These are phyloP conservation scores for Timema cristinae DNA, from an alignment of 2,888 invertebrate genomes.

Conservation along the genomic window DNA sequence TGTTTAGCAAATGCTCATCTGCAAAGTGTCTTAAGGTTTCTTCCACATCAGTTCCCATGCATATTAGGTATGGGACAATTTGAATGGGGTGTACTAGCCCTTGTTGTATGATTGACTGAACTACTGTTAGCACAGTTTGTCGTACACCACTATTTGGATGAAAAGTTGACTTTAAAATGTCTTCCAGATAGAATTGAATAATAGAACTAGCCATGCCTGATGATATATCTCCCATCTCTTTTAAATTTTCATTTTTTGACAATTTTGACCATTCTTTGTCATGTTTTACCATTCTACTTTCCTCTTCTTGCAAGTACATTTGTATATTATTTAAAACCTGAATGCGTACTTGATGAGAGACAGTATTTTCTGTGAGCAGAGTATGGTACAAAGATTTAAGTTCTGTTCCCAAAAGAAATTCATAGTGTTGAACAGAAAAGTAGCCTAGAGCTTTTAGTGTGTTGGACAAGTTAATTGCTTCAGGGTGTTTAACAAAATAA, in stretches of 20 bases:
- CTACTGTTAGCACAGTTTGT: not conserved
- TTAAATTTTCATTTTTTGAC: slow-evolving; percentile 2
- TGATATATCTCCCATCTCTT: slow-evolving; percentile 1
- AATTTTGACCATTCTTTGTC: not conserved
- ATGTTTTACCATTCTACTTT: not conserved
- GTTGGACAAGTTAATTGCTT: too few relatives aligned
- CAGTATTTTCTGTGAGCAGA: not conserved
- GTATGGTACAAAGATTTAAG: not conserved
- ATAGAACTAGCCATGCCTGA: not conserved
- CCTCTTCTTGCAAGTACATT: not conserved
- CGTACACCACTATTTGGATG: not conserved
- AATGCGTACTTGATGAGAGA: not conserved
- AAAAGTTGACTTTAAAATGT: not conserved
- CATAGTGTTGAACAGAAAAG: not conserved
- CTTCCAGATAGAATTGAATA: not conserved
- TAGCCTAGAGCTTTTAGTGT: slow-evolving; percentile 10
- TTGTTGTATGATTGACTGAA: not conserved
- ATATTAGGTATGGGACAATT: not conserved
- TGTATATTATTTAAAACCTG: slow-evolving; percentile 8
- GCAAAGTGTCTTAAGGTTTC: not conserved
- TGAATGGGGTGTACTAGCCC: slow-evolving; percentile 6
- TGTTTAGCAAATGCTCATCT: not conserved
- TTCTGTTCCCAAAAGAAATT: not conserved
- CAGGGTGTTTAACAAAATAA: not conserved
- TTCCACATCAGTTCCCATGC: not conserved